Evolutionary conservation across 2,797 vertebrate genomes (phyloP).

Genomic region (Chaetodon trifasciatus): DNA sequence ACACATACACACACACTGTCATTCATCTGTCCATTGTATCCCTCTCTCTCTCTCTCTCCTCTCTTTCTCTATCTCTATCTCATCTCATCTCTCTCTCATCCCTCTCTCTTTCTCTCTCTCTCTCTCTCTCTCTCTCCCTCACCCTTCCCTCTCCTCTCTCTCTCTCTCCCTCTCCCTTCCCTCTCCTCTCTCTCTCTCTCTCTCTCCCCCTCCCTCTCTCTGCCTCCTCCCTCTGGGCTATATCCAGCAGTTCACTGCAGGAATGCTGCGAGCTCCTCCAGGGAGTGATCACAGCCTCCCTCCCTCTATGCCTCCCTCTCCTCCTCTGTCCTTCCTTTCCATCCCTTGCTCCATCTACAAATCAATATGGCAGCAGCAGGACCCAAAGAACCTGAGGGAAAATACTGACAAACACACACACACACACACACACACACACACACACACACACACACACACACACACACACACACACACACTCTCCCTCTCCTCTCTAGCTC

Average conservation of each 20-base stretch:
- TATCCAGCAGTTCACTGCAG: constrained; percentile 81
- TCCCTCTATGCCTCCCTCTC: constrained; percentile 58
- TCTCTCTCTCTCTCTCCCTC: no score
- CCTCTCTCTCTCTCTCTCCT: not conserved
- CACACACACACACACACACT: no score
- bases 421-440: not conserved
- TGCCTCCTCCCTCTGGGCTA: constrained; percentile 70
- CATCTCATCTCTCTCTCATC: no score
- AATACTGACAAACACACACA: constrained; percentile 30
- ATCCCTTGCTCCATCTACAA: constrained; percentile 64
- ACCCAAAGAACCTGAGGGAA: constrained; percentile 72
- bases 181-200: no score
- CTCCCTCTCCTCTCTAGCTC: constrained; percentile 10
- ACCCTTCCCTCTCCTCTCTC: no score
- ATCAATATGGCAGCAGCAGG: constrained; percentile 81
- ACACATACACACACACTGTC: constrained; percentile 38
- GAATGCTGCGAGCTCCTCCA: constrained; percentile 67
- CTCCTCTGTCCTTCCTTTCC: constrained; percentile 53
- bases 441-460: not conserved
- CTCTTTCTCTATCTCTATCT: no score
- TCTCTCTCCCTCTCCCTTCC: no score
- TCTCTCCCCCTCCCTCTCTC: no score
- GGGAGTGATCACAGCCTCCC: constrained; percentile 70
- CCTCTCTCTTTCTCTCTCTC: no score
- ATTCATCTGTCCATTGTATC: constrained; percentile 34